These are phyloP conservation scores for Amia ocellicauda DNA, from an alignment of 2,113 vertebrate species.

Conservation along the genomic window DNA sequence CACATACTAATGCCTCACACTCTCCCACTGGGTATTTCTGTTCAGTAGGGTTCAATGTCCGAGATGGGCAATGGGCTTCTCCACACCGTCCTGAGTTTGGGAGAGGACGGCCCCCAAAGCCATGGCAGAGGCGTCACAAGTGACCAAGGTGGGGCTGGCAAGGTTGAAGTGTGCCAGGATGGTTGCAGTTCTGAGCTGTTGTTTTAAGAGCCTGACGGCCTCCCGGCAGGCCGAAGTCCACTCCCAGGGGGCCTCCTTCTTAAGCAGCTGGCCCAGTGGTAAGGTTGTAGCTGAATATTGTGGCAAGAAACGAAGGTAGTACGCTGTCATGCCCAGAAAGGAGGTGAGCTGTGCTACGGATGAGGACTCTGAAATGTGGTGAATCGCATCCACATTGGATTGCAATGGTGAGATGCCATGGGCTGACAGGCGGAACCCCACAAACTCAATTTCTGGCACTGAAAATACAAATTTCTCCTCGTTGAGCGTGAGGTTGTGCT, in stretches of 20 bases:
- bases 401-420: not conserved
- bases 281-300: not conserved
- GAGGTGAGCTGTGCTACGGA: not conserved
- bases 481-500: no score
- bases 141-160: not conserved
- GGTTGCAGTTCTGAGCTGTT: no score
- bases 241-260: no score
- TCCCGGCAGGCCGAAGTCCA: no score
- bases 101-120: not conserved
- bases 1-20: no score
- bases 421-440: not conserved
- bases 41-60: not conserved
- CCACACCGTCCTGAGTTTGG: not conserved
- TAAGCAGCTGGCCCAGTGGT: not conserved
- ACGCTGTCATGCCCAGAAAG: no score
- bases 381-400: not conserved
- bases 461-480: no score
- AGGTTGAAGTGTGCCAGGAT: conserved; percentile 8
- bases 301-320: not conserved
- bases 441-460: not conserved
- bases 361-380: not conserved
- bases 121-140: not conserved
- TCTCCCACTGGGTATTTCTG: no score
- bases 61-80: not conserved
- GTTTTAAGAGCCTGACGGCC: no score